phyloP scores from a whole-genome alignment of 2,888 invertebrate genomes.

The Torymus texanus region DNA sequence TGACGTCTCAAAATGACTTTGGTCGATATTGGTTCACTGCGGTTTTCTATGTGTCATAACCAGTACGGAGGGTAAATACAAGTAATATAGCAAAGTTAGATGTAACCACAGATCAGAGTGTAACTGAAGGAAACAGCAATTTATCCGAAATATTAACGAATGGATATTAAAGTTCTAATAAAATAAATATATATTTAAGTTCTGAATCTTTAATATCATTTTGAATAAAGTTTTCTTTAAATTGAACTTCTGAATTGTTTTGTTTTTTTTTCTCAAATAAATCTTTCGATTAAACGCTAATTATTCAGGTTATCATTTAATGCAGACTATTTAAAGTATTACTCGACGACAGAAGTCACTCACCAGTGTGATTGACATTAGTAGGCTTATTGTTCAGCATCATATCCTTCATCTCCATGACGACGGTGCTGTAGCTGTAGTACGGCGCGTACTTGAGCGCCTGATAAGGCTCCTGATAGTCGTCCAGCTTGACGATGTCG shows the following conservation, averaged over 20 bases:
- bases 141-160: too few species aligned
- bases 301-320: too few species aligned
- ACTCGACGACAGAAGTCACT: conserved; percentile 11
- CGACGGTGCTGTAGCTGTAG: conserved; percentile 85
- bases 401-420: conserved; percentile 86
- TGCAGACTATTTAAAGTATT: too few species aligned
- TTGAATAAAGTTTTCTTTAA: not conserved
- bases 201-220: not conserved
- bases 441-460: conserved; percentile 85
- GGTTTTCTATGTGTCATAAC: conserved; percentile 27
- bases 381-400: conserved; percentile 73
- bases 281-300: too few species aligned
- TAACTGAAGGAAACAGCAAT: not conserved
- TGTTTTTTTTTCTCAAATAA: not conserved
- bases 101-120: not conserved
- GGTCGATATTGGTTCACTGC: conserved; percentile 23
- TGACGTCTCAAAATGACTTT: conserved; percentile 17
- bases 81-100: conserved; percentile 20
- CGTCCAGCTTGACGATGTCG: conserved; percentile 81
- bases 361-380: conserved; percentile 72
- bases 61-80: conserved; percentile 15
- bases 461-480: conserved; percentile 88
- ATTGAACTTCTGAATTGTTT: not conserved
- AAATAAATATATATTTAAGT: too few species aligned
- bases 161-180: too few species aligned